phyloP scores from a whole-genome alignment of 2,888 invertebrate species.

The Epinotia bilunana region DNA sequence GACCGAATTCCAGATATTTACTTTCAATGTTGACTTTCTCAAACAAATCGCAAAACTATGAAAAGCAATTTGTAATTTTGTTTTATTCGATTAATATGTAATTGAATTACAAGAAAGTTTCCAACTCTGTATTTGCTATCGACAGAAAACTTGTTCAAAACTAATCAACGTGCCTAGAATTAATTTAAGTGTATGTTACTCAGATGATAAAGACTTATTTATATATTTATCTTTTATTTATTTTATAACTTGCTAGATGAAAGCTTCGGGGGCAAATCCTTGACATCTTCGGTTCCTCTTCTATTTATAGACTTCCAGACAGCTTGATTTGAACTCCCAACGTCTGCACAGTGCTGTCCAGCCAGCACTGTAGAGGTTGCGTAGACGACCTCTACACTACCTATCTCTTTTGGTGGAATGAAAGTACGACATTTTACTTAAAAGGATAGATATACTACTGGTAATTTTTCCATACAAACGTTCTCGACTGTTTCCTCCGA shows the following conservation, averaged over 20 bases:
- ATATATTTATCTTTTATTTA: too few species aligned
- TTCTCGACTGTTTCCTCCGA: too few species aligned
- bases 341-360: too few species aligned
- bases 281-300: too few species aligned
- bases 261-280: too few species aligned
- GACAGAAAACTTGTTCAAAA: not conserved
- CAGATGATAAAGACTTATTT: too few species aligned
- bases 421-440: not conserved
- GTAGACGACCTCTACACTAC: too few species aligned
- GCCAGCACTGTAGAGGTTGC: too few species aligned
- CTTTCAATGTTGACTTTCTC: not conserved
- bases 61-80: slow-evolving; percentile 21
- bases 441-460: not conserved
- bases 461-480: too few species aligned
- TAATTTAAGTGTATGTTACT: not conserved
- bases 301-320: too few species aligned
- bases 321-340: too few species aligned
- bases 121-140: slow-evolving; percentile 13
- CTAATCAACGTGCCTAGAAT: slow-evolving; percentile 4
- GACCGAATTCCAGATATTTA: not conserved
- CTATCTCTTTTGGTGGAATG: not conserved
- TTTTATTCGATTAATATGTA: slow-evolving; percentile 7
- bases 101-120: slow-evolving; percentile 27
- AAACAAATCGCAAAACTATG: slow-evolving; percentile 11
- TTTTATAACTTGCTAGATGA: too few species aligned